Conservation (phyloP, 1,140 invertebrate species). For the Odontomachus brunneus region DNA sequence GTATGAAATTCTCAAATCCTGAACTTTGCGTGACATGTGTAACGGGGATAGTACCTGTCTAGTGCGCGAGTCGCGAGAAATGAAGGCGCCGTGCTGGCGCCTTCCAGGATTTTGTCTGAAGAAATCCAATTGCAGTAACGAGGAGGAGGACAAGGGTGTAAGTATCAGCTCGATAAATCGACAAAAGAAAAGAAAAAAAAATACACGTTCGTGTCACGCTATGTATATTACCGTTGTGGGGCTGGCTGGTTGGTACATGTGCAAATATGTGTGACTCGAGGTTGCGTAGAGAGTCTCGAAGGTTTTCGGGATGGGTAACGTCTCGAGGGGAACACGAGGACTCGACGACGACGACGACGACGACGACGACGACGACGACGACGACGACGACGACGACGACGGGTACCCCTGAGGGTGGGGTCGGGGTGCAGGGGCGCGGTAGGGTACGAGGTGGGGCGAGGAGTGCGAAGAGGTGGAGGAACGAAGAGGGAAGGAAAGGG, state of each 20-base stretch:
- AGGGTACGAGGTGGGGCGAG: conserved; percentile 80
- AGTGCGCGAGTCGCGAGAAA: neutral
- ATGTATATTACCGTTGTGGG: conserved; percentile 46
- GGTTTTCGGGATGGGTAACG: conserved; percentile 78
- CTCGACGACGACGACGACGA: too few relatives aligned
- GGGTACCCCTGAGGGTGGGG: conserved; percentile 66
- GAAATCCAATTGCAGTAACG: conserved; percentile 41
- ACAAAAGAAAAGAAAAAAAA: neutral
- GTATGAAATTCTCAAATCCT: neutral
- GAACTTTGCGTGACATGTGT: neutral
- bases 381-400: conserved; percentile 63
- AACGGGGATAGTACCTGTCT: neutral
- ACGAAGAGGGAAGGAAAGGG: conserved; percentile 83
- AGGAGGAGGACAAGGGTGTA: conserved; percentile 24
- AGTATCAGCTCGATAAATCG: conserved; percentile 34
- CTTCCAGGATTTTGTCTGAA: neutral
- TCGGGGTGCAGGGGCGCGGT: conserved; percentile 80
- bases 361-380: too few relatives aligned
- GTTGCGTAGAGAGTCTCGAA: conserved; percentile 65
- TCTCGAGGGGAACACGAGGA: conserved; percentile 75
- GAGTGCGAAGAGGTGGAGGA: conserved; percentile 77
- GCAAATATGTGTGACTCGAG: conserved; percentile 67
- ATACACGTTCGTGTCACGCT: conserved; percentile 56
- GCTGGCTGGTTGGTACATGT: conserved; percentile 35
- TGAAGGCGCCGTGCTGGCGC: neutral